Evolutionary conservation across 2,888 invertebrate genomes (phyloP).

Genomic region (Lymantria monacha): DNA sequence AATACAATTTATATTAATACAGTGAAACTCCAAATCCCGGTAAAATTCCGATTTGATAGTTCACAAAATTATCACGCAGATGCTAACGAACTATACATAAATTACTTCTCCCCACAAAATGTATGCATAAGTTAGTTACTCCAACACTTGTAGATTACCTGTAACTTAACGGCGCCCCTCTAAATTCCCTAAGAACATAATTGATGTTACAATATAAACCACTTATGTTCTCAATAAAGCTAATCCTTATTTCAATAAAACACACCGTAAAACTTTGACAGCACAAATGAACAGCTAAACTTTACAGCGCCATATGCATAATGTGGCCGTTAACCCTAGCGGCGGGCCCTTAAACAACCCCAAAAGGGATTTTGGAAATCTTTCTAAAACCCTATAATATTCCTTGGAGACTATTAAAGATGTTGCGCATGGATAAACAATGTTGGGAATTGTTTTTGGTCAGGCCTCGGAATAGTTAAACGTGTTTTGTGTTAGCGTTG

Average conservation of each 20-base stretch:
- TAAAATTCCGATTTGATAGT: too few relatives aligned
- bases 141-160: neutral
- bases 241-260: constrained; percentile 24
- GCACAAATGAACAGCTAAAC: constrained; percentile 30
- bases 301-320: constrained; percentile 31
- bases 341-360: constrained; percentile 28
- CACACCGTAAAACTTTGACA: constrained; percentile 22
- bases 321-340: constrained; percentile 20
- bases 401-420: constrained; percentile 29
- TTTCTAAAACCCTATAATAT: constrained; percentile 32
- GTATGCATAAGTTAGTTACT: neutral
- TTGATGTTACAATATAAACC: constrained; percentile 7
- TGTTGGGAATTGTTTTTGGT: constrained; percentile 31
- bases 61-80: too few relatives aligned
- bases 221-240: constrained; percentile 8
- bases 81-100: neutral
- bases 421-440: constrained; percentile 32
- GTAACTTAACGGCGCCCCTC: neutral
- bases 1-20: too few relatives aligned
- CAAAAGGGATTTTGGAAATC: constrained; percentile 32
- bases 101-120: neutral
- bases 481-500: constrained; percentile 14
- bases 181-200: constrained; percentile 8
- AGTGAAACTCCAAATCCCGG: too few relatives aligned
- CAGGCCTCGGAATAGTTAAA: constrained; percentile 24